Conservation (phyloP, 2,113 vertebrate species). For the Apteryx owenii region DNA sequence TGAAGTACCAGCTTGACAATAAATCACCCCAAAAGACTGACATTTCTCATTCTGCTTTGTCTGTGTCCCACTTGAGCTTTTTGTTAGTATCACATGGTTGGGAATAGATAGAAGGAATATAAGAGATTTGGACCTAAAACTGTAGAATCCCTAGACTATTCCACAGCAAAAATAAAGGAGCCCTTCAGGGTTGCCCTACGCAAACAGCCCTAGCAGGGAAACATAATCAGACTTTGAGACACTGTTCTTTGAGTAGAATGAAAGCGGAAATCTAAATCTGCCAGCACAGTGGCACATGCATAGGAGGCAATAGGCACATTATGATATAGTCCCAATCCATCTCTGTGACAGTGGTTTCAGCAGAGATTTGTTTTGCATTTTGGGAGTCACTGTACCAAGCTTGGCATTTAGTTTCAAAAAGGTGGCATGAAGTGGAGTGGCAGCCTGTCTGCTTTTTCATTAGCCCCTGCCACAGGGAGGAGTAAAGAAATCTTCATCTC, state of each 20-base stretch:
- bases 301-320: not conserved
- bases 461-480: not conserved
- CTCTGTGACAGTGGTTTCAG: not conserved
- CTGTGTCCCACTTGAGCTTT: not conserved
- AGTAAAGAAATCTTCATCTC: not conserved
- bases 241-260: not conserved
- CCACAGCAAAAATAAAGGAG: not conserved
- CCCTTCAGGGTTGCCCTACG: not conserved
- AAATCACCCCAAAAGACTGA: not conserved
- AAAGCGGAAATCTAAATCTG: not conserved
- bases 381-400: not conserved
- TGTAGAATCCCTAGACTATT: not conserved
- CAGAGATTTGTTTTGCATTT: not conserved
- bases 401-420: not conserved
- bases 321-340: not conserved
- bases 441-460: not conserved
- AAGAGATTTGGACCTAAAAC: not conserved
- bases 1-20: not conserved
- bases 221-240: not conserved
- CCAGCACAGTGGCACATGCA: not conserved
- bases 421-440: rapidly evolving
- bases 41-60: not conserved
- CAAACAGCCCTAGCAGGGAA: not conserved
- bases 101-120: not conserved
- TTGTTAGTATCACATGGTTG: not conserved